Evolutionary conservation across 2,888 invertebrate species (phyloP), one percentile per base, ranked within the genome.

Genomic region (Blastobasis adustella): DNA sequence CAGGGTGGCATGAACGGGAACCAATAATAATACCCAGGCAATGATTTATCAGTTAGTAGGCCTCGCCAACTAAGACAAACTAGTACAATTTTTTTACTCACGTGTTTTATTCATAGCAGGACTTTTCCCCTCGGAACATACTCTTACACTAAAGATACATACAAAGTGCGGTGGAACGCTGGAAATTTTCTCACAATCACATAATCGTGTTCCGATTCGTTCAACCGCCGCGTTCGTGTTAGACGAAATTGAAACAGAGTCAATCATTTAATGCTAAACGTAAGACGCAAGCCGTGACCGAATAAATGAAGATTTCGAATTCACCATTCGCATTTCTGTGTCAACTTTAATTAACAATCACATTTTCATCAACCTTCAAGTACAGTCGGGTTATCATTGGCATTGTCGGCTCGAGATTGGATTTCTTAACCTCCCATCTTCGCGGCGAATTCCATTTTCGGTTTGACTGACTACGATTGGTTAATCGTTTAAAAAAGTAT

Each of bases 311-410:
- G 83, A 85, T 82, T 85, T 80, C 73, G 76, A 80, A 82, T 87
- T 79, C 81, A 79, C 76, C 67, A 79, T 74, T 79, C 76, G 79
- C 73, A 79, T 84, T 86, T 88, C 84, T 85, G 78, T 87, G 87
- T 87, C 87, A 87, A 85, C 79, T 82, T 82, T 87, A 87, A 87
- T 88, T 88, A 86, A 76, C 82, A 85, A 86, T 85, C 79, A 82
- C 74, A 81, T 83, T 87, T 85, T 78, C 81, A 85, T 84, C 82
- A 80, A 79, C 76, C 76, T 76, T 73, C 68, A 59, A 71, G 72
- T 77, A 75, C 73, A 76, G 68, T 73, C 63, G 69, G 71, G 74
- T 76, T 83, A 80, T 84, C 82, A 79, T 71, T 72, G 66, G 68
- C 67, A 76, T 82, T 81, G 78, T 78, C 63, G 68, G 61, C 60